Base-by-base conservation (phyloP, 2,113 vertebrate species). In the Spea bombifrons region DNA sequence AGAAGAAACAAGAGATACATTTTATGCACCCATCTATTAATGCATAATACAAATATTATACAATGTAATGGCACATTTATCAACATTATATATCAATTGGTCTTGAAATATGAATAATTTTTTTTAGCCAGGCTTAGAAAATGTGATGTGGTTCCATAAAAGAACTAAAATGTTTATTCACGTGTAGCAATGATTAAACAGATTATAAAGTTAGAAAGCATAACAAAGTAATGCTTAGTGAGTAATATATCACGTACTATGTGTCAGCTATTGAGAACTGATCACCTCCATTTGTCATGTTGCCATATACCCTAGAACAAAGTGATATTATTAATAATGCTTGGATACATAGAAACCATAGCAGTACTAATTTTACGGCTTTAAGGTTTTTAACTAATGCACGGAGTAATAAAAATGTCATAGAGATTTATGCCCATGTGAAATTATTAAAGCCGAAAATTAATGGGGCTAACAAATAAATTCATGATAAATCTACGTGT, bases 261-360 rank as follows among this genome's bases (percentile, higher is more conserved):
- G 78, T 88, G 84, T 87, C 86, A 82, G 73, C 63, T 86, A 81
- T 84, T 84, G 83, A 83, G 85, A 86, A 84, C 66, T 85, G 82
- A 86, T 88, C 85, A 74, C 84, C 81, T 88, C 85, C 84, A 88
- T 86, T 87, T 88, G 85, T 87, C 83, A 77, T 87, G 85, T 63
- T 86, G 80, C 80, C 85, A 73, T 76, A 83, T 78, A 85, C 85
- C 83, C 88, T 49, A 88, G 86, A 85, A 83, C 85, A 85, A 76
- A 86, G 71, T 86, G 57, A 81, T 86, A 83, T 82, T 87, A 84
- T 89, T 86, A 87, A 82, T 82, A 87, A 82, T 84, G 73, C 55
- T 16, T 83, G 84, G 83, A 81, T 82, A 85, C 52, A 82, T 79
- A 84, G 15, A 61, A 83, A 83, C 77, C 78, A 47, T 61, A 83